Conservation (phyloP, 2,113 vertebrate species). For the Platysternon megacephalum region DNA sequence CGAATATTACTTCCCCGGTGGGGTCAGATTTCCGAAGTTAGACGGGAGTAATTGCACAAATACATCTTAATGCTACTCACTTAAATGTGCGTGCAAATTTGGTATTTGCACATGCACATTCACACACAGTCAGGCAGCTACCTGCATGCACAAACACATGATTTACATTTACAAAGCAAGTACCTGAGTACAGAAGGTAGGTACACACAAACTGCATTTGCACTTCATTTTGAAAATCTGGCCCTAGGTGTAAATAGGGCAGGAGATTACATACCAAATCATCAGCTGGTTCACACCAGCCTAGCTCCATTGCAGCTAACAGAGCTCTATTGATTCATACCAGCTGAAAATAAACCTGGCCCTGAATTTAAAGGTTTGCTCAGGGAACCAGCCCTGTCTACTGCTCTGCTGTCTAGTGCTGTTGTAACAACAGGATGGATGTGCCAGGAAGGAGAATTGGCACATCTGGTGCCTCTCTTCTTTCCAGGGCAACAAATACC, state of each 20-base stretch:
- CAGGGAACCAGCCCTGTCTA: neutral
- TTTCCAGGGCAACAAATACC: neutral
- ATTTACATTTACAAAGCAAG: fast-evolving
- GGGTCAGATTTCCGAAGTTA: neutral
- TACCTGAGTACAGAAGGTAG: fast-evolving
- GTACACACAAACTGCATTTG: fast-evolving
- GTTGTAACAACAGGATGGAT: fast-evolving
- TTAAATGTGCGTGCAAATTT: fast-evolving
- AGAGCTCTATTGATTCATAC: neutral
- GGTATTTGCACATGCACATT: fast-evolving
- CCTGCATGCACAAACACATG: fast-evolving
- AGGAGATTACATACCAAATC: neutral
- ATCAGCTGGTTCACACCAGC: neutral
- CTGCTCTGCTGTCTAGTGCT: neutral
- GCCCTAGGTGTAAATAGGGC: fast-evolving
- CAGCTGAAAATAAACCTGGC: neutral
- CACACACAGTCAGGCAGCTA: fast-evolving
- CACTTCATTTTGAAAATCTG: neutral
- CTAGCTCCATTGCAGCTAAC: neutral
- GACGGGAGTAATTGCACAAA: fast-evolving
- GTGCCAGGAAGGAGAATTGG: neutral
- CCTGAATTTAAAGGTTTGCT: neutral
- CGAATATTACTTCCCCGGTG: neutral
- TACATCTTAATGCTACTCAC: too few relatives aligned
- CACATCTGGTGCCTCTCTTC: fast-evolving